These are phyloP conservation scores for Patella caerulea DNA, from an alignment of 2,888 invertebrate genomes.

Conservation along the genomic window DNA sequence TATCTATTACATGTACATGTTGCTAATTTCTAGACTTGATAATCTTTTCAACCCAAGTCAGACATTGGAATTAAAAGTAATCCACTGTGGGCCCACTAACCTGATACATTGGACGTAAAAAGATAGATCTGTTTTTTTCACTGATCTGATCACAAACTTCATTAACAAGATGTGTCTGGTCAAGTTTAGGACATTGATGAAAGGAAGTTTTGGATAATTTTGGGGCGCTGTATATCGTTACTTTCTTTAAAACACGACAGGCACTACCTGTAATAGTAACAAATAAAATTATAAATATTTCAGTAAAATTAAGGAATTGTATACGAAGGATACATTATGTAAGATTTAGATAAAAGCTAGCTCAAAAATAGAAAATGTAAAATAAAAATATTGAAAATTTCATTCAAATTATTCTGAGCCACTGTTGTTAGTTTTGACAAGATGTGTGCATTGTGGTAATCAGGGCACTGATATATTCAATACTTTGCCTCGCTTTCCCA, in stretches of 20 bases:
- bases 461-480: no score
- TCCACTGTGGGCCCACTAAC: conserved; percentile 28
- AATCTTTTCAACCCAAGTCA: no score
- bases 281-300: neutral
- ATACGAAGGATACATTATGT: no score
- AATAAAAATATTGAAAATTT: neutral
- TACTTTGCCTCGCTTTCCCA: no score
- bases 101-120: conserved; percentile 49
- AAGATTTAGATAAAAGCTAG: neutral
- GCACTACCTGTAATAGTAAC: conserved; percentile 37
- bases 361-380: conserved; percentile 2
- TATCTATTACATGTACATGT: no score
- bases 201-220: conserved; percentile 42
- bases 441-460: no score
- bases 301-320: neutral
- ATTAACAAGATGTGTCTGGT: conserved; percentile 43
- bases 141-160: conserved; percentile 40
- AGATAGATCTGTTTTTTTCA: conserved; percentile 43
- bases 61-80: no score
- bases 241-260: conserved; percentile 52
- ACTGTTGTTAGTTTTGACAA: no score
- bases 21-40: no score
- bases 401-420: no score
- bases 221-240: conserved; percentile 41
- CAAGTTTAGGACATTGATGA: conserved; percentile 52